A percentile compares a stretch with the other conserved stretches of the same genome.
phyloP scores from a whole-genome alignment of 2,888 invertebrate species.

The Thecophora atra region DNA sequence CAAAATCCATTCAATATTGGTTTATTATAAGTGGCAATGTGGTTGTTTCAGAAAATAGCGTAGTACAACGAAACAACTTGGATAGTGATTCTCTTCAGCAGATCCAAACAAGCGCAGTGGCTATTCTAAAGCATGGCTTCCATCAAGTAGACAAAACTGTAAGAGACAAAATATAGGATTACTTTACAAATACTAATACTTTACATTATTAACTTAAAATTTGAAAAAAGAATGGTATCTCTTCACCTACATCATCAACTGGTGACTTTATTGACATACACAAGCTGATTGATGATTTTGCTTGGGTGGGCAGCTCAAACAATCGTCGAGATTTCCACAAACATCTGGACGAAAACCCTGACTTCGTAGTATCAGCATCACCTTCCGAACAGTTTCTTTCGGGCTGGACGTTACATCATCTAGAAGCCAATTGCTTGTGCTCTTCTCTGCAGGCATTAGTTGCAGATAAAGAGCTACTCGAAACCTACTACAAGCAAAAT shows the following conservation, averaged over 20 bases:
- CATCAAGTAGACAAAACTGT: conserved; percentile 38
- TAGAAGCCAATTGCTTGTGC: conserved; percentile 58
- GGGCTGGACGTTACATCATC: conserved; percentile 53
- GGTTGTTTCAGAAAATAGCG: conserved; percentile 8
- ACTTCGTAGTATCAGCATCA: background rate
- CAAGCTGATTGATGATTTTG: conserved; percentile 57
- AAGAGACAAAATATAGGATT: too few species aligned
- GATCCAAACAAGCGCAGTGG: conserved; percentile 35
- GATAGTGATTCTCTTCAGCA: conserved; percentile 14
- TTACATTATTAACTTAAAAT: too few species aligned
- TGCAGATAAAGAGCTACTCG: conserved; percentile 71
- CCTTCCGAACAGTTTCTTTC: conserved; percentile 47
- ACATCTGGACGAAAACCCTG: background rate
- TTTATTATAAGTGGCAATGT: conserved; percentile 38
- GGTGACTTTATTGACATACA: background rate
- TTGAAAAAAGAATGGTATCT: too few species aligned
- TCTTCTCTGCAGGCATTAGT: conserved; percentile 70
- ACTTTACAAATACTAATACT: too few species aligned
- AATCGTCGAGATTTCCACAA: conserved; percentile 41
- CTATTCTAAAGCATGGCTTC: conserved; percentile 54
- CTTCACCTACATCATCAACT: too few species aligned
- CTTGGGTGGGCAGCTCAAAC: conserved; percentile 52
- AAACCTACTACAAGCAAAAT: conserved; percentile 69
- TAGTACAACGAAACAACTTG: conserved; percentile 5
- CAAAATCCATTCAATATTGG: conserved; percentile 44